phyloP scores from a whole-genome alignment of 2,113 vertebrate genomes.

The Dermatemys mawii region DNA sequence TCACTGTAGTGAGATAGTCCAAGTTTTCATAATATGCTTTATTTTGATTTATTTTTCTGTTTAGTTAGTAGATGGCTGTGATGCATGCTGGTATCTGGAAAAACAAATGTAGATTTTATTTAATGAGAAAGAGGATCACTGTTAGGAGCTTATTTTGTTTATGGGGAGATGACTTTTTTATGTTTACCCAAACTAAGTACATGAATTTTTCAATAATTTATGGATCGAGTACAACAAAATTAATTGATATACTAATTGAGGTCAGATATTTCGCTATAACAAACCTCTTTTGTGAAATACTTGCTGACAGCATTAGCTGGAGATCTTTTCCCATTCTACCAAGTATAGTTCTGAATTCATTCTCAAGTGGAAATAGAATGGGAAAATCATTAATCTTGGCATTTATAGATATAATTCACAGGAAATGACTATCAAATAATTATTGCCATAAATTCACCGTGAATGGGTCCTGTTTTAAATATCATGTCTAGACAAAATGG shows the following conservation, averaged over 20 bases:
- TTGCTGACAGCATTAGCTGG: slow-evolving; percentile 63
- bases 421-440: slow-evolving; percentile 76
- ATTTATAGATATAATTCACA: slow-evolving; percentile 80
- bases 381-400: slow-evolving; percentile 81
- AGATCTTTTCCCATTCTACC: too few species aligned
- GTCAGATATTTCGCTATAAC: slow-evolving; percentile 51
- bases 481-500: slow-evolving; percentile 35
- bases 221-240: slow-evolving; percentile 70
- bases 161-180: slow-evolving; percentile 65
- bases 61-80: not conserved
- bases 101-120: not conserved
- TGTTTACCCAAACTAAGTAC: slow-evolving; percentile 49
- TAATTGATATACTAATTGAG: slow-evolving; percentile 78
- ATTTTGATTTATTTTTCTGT: not conserved
- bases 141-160: slow-evolving; percentile 61
- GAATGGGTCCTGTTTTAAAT: slow-evolving; percentile 68
- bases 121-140: not conserved
- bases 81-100: slow-evolving; percentile 25
- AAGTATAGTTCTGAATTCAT: slow-evolving; percentile 72
- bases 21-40: not conserved
- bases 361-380: slow-evolving; percentile 70
- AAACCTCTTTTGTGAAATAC: slow-evolving; percentile 68
- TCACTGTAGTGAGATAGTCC: not conserved
- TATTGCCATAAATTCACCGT: slow-evolving; percentile 71
- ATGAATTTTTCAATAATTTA: slow-evolving; percentile 78